A percentile compares a stretch with the other conserved stretches of the same genome.
Evolutionary conservation across 2,113 vertebrate genomes (phyloP).

Genomic region (Zosterops borbonicus): DNA sequence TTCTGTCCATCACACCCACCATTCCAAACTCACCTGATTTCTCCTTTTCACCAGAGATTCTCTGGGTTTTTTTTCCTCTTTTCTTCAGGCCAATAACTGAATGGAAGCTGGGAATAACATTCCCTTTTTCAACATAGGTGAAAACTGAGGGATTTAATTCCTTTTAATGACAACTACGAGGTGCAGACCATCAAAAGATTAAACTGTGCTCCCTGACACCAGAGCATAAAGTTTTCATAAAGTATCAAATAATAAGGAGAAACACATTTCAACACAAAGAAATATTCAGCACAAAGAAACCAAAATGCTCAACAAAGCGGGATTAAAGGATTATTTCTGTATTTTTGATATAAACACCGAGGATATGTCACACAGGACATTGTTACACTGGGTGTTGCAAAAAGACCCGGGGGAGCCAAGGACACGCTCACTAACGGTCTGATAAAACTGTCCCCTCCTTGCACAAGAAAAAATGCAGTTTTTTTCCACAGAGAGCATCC

Average conservation of each 20-base stretch:
- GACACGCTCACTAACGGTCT: accelerated
- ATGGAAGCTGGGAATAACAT: not conserved
- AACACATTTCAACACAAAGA: not conserved
- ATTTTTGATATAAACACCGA: not conserved
- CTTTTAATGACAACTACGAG: not conserved
- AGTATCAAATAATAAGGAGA: not conserved
- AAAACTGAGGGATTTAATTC: not conserved
- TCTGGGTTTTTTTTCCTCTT: accelerated
- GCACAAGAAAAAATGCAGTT: accelerated
- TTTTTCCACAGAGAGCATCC: not conserved
- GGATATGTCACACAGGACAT: not conserved
- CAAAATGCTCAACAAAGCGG: not conserved
- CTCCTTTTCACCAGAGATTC: not conserved
- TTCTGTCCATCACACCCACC: not conserved
- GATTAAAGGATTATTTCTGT: not conserved
- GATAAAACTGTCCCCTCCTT: not conserved
- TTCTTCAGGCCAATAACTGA: not conserved
- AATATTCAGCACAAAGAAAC: not conserved
- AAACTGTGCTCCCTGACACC: not conserved
- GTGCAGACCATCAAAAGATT: not conserved
- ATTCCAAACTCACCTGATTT: not conserved
- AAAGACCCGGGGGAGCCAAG: not conserved
- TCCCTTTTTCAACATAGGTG: not conserved
- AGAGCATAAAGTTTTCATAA: not conserved
- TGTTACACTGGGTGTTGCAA: not conserved